Evolutionary conservation across 2,888 invertebrate species (phyloP).

Genomic region (Priocnemis perturbator): DNA sequence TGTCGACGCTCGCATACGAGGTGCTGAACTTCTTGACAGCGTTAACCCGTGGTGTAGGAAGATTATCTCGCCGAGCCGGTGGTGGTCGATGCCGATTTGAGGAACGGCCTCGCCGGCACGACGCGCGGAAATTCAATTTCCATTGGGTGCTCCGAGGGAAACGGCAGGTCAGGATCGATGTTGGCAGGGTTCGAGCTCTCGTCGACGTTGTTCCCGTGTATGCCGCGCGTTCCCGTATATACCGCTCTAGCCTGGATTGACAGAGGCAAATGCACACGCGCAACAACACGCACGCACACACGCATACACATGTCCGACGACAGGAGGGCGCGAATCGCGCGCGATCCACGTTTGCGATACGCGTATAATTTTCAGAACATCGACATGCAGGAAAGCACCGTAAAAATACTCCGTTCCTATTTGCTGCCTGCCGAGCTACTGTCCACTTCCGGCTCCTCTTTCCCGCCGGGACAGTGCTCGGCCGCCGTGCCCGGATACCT

Average conservation of each 20-base stretch:
- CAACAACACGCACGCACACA: slow-evolving; percentile 1
- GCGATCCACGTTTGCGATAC: slow-evolving; percentile 10
- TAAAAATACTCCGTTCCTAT: slow-evolving; percentile 31
- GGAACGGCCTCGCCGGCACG: slow-evolving; percentile 25
- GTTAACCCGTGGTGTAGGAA: too few species aligned
- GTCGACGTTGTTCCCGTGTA: slow-evolving; percentile 34
- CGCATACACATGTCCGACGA: slow-evolving; percentile 9
- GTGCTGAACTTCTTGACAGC: too few species aligned
- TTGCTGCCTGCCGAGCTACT: slow-evolving; percentile 5
- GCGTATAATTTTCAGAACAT: slow-evolving; percentile 37
- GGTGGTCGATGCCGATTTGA: slow-evolving; percentile 20
- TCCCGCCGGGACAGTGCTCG: too few species aligned
- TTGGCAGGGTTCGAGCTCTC: slow-evolving; percentile 37
- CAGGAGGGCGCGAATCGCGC: slow-evolving; percentile 18
- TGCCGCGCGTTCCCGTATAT: too few species aligned
- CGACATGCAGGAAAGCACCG: slow-evolving; percentile 26
- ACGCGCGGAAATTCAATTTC: slow-evolving; percentile 45
- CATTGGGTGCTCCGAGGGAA: slow-evolving; percentile 30
- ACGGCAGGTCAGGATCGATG: slow-evolving; percentile 46
- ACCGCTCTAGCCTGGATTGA: slow-evolving; percentile 1
- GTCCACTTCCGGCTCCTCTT: slow-evolving; percentile 8
- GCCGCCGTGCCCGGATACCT: too few species aligned
- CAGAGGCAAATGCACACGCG: slow-evolving; percentile 15
- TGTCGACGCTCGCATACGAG: too few species aligned
- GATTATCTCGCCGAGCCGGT: too few species aligned